Percentiles rank a stretch among this genome's conserved stretches.
These are phyloP conservation scores for Leucoma salicis DNA, from an alignment of 2,888 invertebrate genomes.

Conservation along the genomic window DNA sequence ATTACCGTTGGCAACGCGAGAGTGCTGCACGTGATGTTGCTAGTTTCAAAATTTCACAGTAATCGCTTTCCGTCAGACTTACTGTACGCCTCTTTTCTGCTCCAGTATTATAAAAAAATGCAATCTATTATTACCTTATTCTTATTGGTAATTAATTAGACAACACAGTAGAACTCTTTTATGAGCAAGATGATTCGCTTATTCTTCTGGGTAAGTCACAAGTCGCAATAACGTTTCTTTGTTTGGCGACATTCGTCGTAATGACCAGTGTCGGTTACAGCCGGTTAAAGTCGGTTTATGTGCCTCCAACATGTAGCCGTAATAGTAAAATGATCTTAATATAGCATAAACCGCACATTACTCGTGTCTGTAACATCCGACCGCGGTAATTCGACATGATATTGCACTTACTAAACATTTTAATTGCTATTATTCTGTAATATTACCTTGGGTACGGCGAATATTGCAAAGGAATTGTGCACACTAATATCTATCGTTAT, in stretches of 20 bases:
- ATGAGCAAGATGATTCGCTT: too few species aligned
- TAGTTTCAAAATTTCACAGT: too few species aligned
- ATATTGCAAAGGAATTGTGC: conserved; percentile 1
- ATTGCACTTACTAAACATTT: conserved; percentile 40
- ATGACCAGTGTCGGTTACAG: conserved; percentile 47
- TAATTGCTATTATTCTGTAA: conserved; percentile 20
- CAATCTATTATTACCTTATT: too few species aligned
- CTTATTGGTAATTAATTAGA: too few species aligned
- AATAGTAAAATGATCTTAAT: conserved; percentile 74
- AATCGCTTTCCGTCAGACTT: too few species aligned
- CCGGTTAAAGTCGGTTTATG: conserved; percentile 65
- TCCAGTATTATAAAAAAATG: too few species aligned
- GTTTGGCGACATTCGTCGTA: conserved; percentile 32
- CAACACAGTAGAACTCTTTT: too few species aligned
- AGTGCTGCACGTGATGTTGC: too few species aligned
- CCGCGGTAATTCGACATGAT: conserved; percentile 46
- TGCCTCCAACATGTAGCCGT: conserved; percentile 64
- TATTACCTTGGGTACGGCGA: conserved; percentile 1
- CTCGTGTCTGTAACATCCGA: conserved; percentile 45
- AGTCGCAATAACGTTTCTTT: conserved; percentile 14
- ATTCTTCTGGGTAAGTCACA: background rate
- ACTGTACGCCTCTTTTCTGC: too few species aligned
- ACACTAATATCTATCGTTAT: background rate
- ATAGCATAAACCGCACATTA: conserved; percentile 56
- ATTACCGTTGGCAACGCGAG: too few species aligned